Evolutionary conservation across 1,140 invertebrate species (phyloP).

Genomic region (Zaprionus taronus): DNA sequence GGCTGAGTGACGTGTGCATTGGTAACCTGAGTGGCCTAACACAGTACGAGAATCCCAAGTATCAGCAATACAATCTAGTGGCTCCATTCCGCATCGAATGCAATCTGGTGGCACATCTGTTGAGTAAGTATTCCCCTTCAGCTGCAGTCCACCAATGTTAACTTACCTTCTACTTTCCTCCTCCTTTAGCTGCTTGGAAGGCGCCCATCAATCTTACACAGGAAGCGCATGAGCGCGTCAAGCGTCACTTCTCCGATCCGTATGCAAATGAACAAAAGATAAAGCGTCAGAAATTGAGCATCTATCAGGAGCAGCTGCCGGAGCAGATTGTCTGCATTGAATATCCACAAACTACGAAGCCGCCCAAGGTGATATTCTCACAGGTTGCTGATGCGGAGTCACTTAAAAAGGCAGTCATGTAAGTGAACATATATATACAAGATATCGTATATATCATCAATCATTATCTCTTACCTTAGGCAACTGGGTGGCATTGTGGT

Average conservation of each 20-base stretch:
- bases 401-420: slow-evolving; percentile 80
- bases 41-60: slow-evolving; percentile 92
- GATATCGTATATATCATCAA: too few species aligned
- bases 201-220: slow-evolving; percentile 95
- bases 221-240: slow-evolving; percentile 92
- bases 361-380: slow-evolving; percentile 87
- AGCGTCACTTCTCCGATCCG: slow-evolving; percentile 86
- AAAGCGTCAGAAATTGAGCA: slow-evolving; percentile 85
- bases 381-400: slow-evolving; percentile 81
- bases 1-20: slow-evolving; percentile 96
- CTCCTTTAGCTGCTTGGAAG: slow-evolving; percentile 92
- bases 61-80: slow-evolving; percentile 93
- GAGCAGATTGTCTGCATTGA: slow-evolving; percentile 77
- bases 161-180: neutral
- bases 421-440: slow-evolving; percentile 31
- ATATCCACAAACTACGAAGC: slow-evolving; percentile 85
- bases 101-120: slow-evolving; percentile 93
- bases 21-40: slow-evolving; percentile 93
- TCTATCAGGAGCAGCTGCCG: slow-evolving; percentile 74
- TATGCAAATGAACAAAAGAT: slow-evolving; percentile 85
- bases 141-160: neutral
- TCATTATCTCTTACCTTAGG: slow-evolving; percentile 84
- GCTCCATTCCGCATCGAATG: slow-evolving; percentile 95
- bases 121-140: slow-evolving; percentile 89
- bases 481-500: slow-evolving; percentile 93